Percentiles rank a stretch among this genome's conserved stretches.
phyloP scores from a whole-genome alignment of 2,797 vertebrate genomes.

The Sebastes vulpes region DNA sequence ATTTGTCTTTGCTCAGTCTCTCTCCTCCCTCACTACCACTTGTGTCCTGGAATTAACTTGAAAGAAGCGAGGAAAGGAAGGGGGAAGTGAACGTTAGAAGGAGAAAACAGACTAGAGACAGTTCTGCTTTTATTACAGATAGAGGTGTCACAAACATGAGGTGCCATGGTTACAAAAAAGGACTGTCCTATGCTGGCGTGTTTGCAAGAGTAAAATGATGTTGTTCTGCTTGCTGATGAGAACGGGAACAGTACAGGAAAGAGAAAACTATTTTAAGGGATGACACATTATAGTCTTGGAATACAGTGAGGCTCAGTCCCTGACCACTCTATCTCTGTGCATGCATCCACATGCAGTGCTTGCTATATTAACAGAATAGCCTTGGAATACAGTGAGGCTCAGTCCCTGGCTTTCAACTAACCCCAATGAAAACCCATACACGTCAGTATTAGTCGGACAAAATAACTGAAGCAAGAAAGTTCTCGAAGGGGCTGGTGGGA shows the following conservation, averaged over 20 bases:
- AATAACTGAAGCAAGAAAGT: too few species aligned
- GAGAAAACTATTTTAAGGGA: neutral
- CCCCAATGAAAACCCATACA: too few species aligned
- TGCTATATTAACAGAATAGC: too few species aligned
- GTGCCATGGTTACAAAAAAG: neutral
- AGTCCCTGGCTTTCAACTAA: too few species aligned
- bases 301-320: too few species aligned
- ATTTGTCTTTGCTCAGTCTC: slow-evolving; percentile 10
- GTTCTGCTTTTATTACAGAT: neutral
- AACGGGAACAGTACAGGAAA: neutral
- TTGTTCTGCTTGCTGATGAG: neutral
- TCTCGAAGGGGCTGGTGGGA: too few species aligned
- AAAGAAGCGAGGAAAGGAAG: neutral
- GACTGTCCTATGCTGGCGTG: too few species aligned
- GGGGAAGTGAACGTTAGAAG: neutral
- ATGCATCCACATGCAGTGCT: too few species aligned
- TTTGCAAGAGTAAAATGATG: neutral
- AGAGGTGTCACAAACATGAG: neutral
- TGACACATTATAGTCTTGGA: too few species aligned
- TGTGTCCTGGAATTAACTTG: neutral
- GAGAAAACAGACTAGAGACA: neutral
- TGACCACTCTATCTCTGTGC: too few species aligned
- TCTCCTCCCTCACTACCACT: neutral
- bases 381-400: too few species aligned
- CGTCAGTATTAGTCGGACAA: too few species aligned